Evolutionary conservation across 2,888 invertebrate genomes (phyloP).

Genomic region (Hoplodrina ambigua): DNA sequence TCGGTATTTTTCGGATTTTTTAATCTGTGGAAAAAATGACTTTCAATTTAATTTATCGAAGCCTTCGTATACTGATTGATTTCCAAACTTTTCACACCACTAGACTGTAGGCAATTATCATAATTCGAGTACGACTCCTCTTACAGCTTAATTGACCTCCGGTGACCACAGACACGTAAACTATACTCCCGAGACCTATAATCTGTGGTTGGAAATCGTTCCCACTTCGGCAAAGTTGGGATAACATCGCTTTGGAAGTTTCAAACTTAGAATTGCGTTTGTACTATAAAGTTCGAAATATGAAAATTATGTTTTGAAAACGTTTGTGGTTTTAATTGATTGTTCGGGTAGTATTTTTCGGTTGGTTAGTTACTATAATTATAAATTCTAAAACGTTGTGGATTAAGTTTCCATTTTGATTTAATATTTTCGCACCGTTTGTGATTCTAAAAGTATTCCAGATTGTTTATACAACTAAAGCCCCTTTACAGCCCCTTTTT

Average conservation of each 20-base stretch:
- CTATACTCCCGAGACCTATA: constrained; percentile 36
- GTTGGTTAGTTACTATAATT: neutral
- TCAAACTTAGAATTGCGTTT: constrained; percentile 36
- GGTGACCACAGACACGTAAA: constrained; percentile 38
- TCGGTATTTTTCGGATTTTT: no score
- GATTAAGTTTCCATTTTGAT: neutral
- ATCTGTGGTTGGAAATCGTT: constrained; percentile 43
- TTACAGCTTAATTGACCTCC: constrained; percentile 48
- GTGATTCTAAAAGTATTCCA: no score
- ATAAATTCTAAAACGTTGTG: neutral
- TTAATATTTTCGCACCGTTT: neutral
- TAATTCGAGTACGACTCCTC: constrained; percentile 20
- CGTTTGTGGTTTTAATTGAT: constrained; percentile 22
- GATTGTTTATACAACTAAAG: no score
- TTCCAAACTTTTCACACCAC: constrained; percentile 7
- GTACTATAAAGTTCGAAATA: constrained; percentile 31
- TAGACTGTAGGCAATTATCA: neutral
- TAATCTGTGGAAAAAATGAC: no score
- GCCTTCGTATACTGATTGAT: neutral
- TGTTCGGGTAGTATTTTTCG: constrained; percentile 5
- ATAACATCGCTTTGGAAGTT: constrained; percentile 39
- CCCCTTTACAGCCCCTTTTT: no score
- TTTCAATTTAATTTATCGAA: neutral
- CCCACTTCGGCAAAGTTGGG: constrained; percentile 49
- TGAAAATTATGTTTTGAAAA: constrained; percentile 31